Percentiles rank a stretch among this genome's conserved stretches.
Evolutionary conservation across 2,888 invertebrate genomes (phyloP).

Genomic region (Philonicus albiceps): DNA sequence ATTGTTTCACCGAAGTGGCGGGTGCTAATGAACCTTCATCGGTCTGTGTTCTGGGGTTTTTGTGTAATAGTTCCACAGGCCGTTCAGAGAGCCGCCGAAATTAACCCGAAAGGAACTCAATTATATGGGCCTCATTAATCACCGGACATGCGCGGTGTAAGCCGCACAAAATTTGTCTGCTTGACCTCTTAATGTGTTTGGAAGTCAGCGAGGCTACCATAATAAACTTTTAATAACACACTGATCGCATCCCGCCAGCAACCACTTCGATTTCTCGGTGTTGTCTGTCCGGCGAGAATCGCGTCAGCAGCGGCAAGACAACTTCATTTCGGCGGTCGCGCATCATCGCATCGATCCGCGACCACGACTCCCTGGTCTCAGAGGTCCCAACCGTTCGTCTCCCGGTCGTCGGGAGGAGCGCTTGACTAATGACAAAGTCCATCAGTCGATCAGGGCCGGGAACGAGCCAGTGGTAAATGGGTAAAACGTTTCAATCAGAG

Average conservation of each 20-base stretch:
- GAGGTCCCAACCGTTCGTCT: background rate
- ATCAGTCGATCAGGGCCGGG: conserved; percentile 49
- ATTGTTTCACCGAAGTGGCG: background rate
- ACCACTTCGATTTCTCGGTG: conserved; percentile 14
- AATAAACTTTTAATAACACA: conserved; percentile 40
- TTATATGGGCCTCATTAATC: conserved; percentile 31
- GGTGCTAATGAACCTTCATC: conserved; percentile 26
- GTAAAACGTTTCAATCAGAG: conserved; percentile 34
- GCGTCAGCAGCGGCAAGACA: background rate
- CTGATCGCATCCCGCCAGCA: conserved; percentile 17
- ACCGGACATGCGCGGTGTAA: conserved; percentile 13
- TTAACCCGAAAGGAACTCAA: conserved; percentile 20
- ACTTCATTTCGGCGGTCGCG: conserved; percentile 25
- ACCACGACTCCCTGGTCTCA: conserved; percentile 42
- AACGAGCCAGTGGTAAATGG: conserved; percentile 43
- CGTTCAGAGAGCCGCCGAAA: background rate
- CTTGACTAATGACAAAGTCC: conserved; percentile 49
- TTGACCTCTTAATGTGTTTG: conserved; percentile 43
- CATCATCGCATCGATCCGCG: conserved; percentile 46
- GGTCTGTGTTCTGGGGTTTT: background rate
- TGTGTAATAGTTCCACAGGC: background rate
- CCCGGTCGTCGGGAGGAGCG: background rate
- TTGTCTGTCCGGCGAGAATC: background rate
- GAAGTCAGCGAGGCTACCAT: conserved; percentile 34
- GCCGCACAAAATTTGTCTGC: conserved; percentile 41